Percentiles rank a stretch among this genome's conserved stretches.
phyloP scores from a whole-genome alignment of 2,797 vertebrate genomes.

The Notolepis coatsorum region DNA sequence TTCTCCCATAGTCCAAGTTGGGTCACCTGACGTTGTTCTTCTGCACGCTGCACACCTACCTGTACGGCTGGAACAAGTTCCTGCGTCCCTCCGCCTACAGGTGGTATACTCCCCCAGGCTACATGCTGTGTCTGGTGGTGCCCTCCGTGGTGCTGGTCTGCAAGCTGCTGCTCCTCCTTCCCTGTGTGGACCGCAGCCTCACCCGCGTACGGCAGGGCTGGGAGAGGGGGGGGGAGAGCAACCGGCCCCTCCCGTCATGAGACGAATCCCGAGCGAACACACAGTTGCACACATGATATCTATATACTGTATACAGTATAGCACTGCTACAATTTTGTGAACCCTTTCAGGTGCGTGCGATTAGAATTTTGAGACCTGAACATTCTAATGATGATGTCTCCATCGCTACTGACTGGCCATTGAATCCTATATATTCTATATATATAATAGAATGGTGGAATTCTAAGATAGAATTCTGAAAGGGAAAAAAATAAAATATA shows the following conservation, averaged over 20 bases:
- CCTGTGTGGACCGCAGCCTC: conserved; percentile 87
- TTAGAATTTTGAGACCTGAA: no score
- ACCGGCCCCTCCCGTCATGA: conserved; percentile 58
- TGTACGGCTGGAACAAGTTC: conserved; percentile 88
- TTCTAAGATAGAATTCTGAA: no score
- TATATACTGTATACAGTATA: background rate
- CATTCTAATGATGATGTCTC: no score
- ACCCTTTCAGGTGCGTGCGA: no score
- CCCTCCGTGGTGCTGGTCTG: conserved; percentile 86
- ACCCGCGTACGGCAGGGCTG: conserved; percentile 89
- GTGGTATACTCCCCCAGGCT: conserved; percentile 86
- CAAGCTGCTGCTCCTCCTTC: conserved; percentile 87
- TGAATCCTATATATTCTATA: no score
- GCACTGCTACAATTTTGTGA: background rate
- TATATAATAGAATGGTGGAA: no score
- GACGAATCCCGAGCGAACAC: background rate
- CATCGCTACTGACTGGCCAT: no score
- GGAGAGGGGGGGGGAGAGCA: conserved; percentile 77
- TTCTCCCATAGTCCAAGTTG: conserved; percentile 87
- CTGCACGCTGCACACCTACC: conserved; percentile 86
- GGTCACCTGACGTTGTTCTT: conserved; percentile 89
- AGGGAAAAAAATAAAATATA: no score
- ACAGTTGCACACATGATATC: background rate
- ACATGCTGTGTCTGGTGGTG: conserved; percentile 85
- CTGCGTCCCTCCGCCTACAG: conserved; percentile 72